phyloP scores from a whole-genome alignment of 2,797 vertebrate species.

The Tinamus major region DNA sequence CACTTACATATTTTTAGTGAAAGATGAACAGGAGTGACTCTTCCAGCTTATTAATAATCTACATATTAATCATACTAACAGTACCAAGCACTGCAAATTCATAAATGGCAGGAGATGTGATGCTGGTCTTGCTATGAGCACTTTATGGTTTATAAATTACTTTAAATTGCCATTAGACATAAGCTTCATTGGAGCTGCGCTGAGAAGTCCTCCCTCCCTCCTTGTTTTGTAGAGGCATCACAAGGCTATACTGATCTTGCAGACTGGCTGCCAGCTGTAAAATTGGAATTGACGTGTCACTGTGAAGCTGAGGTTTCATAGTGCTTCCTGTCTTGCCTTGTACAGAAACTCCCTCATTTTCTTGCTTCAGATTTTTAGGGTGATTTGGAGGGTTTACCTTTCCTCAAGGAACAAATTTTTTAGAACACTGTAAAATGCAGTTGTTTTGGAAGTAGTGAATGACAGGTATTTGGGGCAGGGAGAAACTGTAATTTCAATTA shows the following conservation, averaged over 20 bases:
- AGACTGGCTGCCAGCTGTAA: slow-evolving; percentile 24
- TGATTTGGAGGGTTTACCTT: slow-evolving; percentile 9
- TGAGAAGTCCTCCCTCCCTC: background rate
- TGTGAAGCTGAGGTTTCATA: slow-evolving; percentile 10
- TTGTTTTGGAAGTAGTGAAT: slow-evolving; percentile 62
- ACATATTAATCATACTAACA: slow-evolving; percentile 35
- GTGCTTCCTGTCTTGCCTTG: background rate
- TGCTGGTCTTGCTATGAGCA: background rate
- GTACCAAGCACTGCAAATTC: background rate
- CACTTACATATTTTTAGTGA: slow-evolving; percentile 29
- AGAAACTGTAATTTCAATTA: slow-evolving; percentile 4
- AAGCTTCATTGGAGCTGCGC: slow-evolving; percentile 3
- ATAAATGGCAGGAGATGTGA: slow-evolving; percentile 36
- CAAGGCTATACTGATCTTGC: background rate
- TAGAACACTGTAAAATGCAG: slow-evolving; percentile 2
- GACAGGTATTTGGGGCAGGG: background rate
- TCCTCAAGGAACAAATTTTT: slow-evolving; percentile 6
- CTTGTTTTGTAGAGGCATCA: slow-evolving; percentile 14
- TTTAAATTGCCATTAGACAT: slow-evolving; percentile 27
- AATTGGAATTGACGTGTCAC: slow-evolving; percentile 1
- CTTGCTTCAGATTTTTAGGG: background rate
- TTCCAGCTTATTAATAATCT: slow-evolving; percentile 32
- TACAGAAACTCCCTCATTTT: background rate
- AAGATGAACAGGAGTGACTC: slow-evolving; percentile 32
- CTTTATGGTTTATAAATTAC: slow-evolving; percentile 48